Evolutionary conservation across 2,113 vertebrate genomes (phyloP).

Genomic region (Sceloporus tristichus): DNA sequence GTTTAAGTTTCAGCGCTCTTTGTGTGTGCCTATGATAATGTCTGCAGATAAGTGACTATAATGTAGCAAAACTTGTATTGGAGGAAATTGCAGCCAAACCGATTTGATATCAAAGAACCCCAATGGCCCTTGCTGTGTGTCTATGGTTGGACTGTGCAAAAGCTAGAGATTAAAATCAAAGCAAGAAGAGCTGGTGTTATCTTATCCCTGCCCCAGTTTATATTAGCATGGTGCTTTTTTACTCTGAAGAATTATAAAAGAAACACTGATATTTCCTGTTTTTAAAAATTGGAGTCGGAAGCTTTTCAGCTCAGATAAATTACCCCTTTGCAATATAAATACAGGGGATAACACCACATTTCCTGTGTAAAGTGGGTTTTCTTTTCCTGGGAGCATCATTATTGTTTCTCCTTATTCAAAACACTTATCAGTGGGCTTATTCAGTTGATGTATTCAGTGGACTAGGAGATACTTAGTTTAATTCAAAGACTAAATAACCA

Average conservation of each 20-base stretch:
- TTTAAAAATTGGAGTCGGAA: background rate
- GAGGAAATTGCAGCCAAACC: constrained; percentile 3
- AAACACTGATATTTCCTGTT: constrained; percentile 1
- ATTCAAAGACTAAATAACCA: constrained; percentile 63
- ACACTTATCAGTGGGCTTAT: constrained; percentile 64
- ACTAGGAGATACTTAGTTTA: constrained; percentile 61
- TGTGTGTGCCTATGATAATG: background rate
- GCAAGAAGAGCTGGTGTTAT: background rate
- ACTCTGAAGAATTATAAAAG: background rate
- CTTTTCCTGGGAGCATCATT: constrained; percentile 57
- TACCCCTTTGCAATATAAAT: constrained; percentile 59
- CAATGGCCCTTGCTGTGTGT: constrained; percentile 29
- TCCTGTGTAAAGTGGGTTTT: constrained; percentile 55
- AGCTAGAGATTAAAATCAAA: constrained; percentile 35
- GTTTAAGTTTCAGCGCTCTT: background rate
- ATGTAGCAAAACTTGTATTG: constrained; percentile 14
- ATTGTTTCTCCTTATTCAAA: constrained; percentile 51
- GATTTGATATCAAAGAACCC: constrained; percentile 51
- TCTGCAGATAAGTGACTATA: constrained; percentile 13
- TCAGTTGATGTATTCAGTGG: constrained; percentile 56
- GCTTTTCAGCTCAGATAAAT: constrained; percentile 17
- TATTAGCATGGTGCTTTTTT: background rate
- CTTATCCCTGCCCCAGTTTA: constrained; percentile 36
- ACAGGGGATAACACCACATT: constrained; percentile 62
- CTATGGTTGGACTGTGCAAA: constrained; percentile 34